Percentiles rank a stretch among this genome's conserved stretches.
phyloP scores from a whole-genome alignment of 2,113 vertebrate species.

The Piprites chloris region DNA sequence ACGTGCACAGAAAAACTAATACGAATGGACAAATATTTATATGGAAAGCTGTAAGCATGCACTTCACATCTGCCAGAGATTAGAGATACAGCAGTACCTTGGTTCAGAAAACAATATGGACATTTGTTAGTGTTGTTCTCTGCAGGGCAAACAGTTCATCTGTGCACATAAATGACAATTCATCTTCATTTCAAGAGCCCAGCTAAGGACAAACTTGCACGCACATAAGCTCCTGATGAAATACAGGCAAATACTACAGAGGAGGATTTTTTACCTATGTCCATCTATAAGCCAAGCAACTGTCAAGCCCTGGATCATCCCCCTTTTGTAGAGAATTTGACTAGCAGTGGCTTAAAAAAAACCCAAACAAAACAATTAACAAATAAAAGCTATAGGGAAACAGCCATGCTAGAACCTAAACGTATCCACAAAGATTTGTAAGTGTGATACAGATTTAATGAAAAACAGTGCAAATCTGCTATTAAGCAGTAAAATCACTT shows the following conservation, averaged over 20 bases:
- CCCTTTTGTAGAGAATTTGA: neutral
- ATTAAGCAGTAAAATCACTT: neutral
- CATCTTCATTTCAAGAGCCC: neutral
- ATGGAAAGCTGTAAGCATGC: neutral
- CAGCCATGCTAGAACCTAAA: neutral
- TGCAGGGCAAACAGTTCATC: neutral
- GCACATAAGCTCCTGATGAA: neutral
- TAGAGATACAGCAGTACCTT: neutral
- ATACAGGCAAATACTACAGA: neutral
- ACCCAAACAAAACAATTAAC: neutral
- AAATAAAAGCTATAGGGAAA: neutral
- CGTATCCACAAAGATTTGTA: neutral
- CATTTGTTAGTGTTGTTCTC: neutral
- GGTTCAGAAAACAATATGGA: neutral
- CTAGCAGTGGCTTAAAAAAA: neutral
- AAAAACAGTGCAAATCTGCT: neutral
- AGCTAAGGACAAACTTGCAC: neutral
- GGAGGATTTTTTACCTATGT: neutral
- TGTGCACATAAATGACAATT: neutral
- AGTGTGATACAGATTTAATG: neutral
- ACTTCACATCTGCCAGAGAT: neutral
- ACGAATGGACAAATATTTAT: neutral
- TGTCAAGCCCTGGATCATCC: neutral
- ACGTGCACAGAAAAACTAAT: neutral
- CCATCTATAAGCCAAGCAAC: neutral